These are phyloP conservation scores for Oscheius sp. DNA, from an alignment of 2,888 invertebrate species.

Conservation along the genomic window DNA sequence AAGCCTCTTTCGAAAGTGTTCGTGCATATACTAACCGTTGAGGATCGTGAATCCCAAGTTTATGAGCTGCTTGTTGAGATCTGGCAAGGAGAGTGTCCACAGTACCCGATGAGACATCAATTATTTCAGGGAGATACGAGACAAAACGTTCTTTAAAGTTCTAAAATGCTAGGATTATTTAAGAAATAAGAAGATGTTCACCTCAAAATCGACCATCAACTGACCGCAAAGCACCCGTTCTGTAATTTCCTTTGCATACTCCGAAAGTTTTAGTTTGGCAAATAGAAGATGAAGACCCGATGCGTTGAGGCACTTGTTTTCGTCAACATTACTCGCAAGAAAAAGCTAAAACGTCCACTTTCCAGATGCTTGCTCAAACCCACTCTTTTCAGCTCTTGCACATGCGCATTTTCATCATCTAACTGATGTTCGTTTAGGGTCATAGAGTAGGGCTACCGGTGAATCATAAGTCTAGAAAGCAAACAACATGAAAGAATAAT, in stretches of 20 bases:
- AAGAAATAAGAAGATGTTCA: slow-evolving; percentile 11
- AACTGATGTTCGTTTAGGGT: slow-evolving; percentile 40
- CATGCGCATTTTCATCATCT: slow-evolving; percentile 58
- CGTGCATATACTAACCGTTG: slow-evolving; percentile 37
- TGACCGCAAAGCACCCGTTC: slow-evolving; percentile 46
- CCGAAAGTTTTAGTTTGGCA: slow-evolving; percentile 50
- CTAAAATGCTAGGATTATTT: slow-evolving; percentile 34
- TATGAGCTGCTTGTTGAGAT: slow-evolving; percentile 42
- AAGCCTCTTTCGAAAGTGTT: neutral
- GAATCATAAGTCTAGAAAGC: slow-evolving; percentile 26
- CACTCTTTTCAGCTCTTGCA: slow-evolving; percentile 56
- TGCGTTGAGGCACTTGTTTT: slow-evolving; percentile 44
- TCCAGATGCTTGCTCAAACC: slow-evolving; percentile 2
- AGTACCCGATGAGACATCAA: slow-evolving; percentile 55
- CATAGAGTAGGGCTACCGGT: slow-evolving; percentile 28
- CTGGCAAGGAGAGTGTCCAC: slow-evolving; percentile 47
- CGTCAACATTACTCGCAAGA: slow-evolving; percentile 49
- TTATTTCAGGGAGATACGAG: slow-evolving; percentile 57
- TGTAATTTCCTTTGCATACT: slow-evolving; percentile 46
- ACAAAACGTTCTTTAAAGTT: slow-evolving; percentile 59
- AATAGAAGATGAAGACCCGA: slow-evolving; percentile 45
- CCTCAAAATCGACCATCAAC: slow-evolving; percentile 49
- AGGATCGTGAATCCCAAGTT: slow-evolving; percentile 43
- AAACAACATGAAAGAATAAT: too few relatives aligned
- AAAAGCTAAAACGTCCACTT: slow-evolving; percentile 48